Evolutionary conservation across 2,797 vertebrate species (phyloP), one percentile per base, ranked within the genome.

Genomic region (Novumbra hubbsi): DNA sequence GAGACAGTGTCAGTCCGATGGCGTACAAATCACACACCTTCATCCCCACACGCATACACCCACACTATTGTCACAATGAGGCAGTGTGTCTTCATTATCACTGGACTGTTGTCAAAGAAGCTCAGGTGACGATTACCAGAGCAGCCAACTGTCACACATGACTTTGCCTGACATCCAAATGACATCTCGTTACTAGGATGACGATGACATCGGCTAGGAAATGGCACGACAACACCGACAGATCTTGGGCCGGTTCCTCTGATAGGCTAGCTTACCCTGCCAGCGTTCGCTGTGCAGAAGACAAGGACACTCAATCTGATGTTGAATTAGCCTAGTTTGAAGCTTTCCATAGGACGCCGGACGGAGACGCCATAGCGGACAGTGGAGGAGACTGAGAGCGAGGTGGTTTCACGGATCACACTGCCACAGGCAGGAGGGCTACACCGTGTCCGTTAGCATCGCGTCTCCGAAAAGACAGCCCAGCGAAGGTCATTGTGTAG

Each of bases 361-460:
- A 55, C 19, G 67, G 73, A 77, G 73, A 72, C 68, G 50, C 79
- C 76, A 63, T 73, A 75, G n/a, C n/a, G n/a, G n/a, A n/a, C n/a
- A n/a, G n/a, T n/a, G n/a, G n/a, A n/a, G n/a, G n/a, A n/a, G n/a
- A n/a, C n/a, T n/a, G n/a, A n/a, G 34, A 38, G 4, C 34, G 34
- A 38, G 5, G 34, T 85, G 79, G 71, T 65, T 52, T 24, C 70
- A 73, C 57, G 64, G 79, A 74, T 50, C 49, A 12, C 70, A 79
- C 52, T 62, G 76, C 78, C 73, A 60, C 0, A 5, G 76, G 81
- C 74, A 15, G 60, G 52, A 21, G 70, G 19, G 21, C 52, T 57
- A 57, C 68, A 60, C 74, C 72, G 65, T 75, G 78, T 80, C 83
- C 73, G 79, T 79, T 72, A 77, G 62, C n/a, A 73, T 66, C 70